These are phyloP conservation scores for Branchinecta sandiegonensis DNA, from an alignment of 2,888 invertebrate genomes.

Conservation along the genomic window DNA sequence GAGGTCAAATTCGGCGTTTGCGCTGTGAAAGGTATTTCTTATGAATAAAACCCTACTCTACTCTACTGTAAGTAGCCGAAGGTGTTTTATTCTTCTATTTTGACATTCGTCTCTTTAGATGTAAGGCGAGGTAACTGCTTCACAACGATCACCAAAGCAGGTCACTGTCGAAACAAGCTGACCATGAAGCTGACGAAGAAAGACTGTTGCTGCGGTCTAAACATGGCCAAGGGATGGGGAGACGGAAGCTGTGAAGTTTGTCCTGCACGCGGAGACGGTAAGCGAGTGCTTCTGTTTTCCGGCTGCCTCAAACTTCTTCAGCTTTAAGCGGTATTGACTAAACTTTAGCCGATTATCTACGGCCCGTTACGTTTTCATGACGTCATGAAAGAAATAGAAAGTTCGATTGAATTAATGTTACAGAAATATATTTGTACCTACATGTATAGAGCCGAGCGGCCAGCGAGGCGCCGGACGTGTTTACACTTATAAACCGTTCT, in stretches of 20 bases:
- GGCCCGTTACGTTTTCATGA: too few species aligned
- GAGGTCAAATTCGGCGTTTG: too few species aligned
- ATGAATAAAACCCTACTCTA: not conserved
- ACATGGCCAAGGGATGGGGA: constrained; percentile 72
- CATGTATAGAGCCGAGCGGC: too few species aligned
- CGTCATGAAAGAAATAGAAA: too few species aligned
- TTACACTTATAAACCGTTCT: too few species aligned
- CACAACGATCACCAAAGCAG: constrained; percentile 49
- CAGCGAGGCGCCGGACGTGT: too few species aligned
- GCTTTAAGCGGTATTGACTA: too few species aligned
- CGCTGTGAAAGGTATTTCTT: too few species aligned
- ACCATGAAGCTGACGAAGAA: constrained; percentile 55
- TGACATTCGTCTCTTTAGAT: constrained; percentile 41
- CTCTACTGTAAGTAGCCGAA: not conserved
- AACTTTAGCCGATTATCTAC: too few species aligned
- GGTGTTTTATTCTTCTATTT: constrained; percentile 2
- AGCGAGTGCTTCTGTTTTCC: constrained; percentile 27
- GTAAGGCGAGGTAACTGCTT: constrained; percentile 64
- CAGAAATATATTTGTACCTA: too few species aligned
- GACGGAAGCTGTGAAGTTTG: constrained; percentile 56
- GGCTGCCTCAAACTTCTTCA: not conserved
- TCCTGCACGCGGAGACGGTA: constrained; percentile 37
- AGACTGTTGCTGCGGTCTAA: constrained; percentile 73
- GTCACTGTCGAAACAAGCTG: constrained; percentile 53
- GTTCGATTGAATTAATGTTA: too few species aligned